Percentiles rank a stretch among this genome's conserved stretches.
phyloP scores from a whole-genome alignment of 1,140 invertebrate species.

The Diprion similis region DNA sequence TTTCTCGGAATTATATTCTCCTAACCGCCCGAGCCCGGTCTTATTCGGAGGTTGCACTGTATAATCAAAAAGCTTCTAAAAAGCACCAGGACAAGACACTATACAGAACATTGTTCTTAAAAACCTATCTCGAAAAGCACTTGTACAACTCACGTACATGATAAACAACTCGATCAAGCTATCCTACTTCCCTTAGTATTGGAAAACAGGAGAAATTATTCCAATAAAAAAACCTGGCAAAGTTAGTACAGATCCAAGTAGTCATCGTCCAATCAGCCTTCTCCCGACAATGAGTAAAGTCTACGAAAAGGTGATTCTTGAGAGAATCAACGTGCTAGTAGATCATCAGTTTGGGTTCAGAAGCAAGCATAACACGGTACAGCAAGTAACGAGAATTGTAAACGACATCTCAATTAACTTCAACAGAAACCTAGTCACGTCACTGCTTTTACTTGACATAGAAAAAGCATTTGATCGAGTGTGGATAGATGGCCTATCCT shows the following conservation, averaged over 20 bases:
- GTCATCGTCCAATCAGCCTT: constrained; percentile 24
- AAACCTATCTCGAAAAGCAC: constrained; percentile 32
- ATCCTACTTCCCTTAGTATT: constrained; percentile 33
- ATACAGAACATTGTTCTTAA: constrained; percentile 36
- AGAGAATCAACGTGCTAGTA: constrained; percentile 25
- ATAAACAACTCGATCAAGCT: constrained; percentile 36
- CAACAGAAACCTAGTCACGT: constrained; percentile 35
- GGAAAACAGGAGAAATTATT: constrained; percentile 40
- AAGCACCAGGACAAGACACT: constrained; percentile 36
- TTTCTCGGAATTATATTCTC: too few species aligned
- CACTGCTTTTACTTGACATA: constrained; percentile 41
- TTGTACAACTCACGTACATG: constrained; percentile 31
- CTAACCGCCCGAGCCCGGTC: too few species aligned
- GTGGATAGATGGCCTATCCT: constrained; percentile 26
- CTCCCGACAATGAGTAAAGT: constrained; percentile 26
- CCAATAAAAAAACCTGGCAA: too few species aligned
- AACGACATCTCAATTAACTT: constrained; percentile 38
- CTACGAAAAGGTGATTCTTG: constrained; percentile 20
- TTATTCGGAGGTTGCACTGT: too few species aligned
- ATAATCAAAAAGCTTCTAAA: too few species aligned
- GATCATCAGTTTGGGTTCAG: constrained; percentile 51
- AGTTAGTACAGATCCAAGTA: too few species aligned
- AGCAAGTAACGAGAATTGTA: constrained; percentile 43
- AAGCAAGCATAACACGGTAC: constrained; percentile 35
- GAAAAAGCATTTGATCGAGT: constrained; percentile 45